Evolutionary conservation across 2,113 vertebrate species (phyloP).

Genomic region (Centrocercus urophasianus): DNA sequence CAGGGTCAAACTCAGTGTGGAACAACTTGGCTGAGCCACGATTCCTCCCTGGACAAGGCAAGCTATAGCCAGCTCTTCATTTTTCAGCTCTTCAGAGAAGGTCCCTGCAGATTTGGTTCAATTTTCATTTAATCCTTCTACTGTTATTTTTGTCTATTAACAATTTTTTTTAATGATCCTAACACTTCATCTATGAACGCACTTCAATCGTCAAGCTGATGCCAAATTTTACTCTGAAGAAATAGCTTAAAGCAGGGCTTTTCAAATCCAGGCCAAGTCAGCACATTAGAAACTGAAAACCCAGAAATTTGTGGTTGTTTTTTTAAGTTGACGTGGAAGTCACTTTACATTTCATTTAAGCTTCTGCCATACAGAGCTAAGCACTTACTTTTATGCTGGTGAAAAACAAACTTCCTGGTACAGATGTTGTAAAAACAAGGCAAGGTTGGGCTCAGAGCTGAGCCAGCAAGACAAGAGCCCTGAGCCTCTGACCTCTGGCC

Average conservation of each 20-base stretch:
- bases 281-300: slow-evolving; percentile 8
- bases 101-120: not conserved
- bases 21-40: not conserved
- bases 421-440: slow-evolving; percentile 45
- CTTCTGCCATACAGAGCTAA: slow-evolving; percentile 34
- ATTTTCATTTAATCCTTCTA: not conserved
- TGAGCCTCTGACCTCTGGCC: slow-evolving; percentile 60
- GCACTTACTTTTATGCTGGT: slow-evolving; percentile 45
- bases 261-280: slow-evolving; percentile 29
- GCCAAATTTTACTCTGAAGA: slow-evolving; percentile 30
- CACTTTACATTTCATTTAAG: slow-evolving; percentile 47
- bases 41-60: slow-evolving; percentile 21
- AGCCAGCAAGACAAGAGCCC: slow-evolving; percentile 38
- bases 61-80: slow-evolving; percentile 1
- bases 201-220: accelerated
- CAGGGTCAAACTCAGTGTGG: slow-evolving; percentile 27
- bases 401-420: slow-evolving; percentile 64
- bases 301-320: not conserved
- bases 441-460: slow-evolving; percentile 50
- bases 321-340: not conserved
- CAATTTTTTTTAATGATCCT: not conserved
- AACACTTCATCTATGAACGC: not conserved
- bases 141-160: slow-evolving; percentile 27
- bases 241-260: slow-evolving; percentile 32
- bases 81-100: slow-evolving; percentile 21